Evolutionary conservation across 2,888 invertebrate genomes (phyloP).

Genomic region (Pandemis corylana): DNA sequence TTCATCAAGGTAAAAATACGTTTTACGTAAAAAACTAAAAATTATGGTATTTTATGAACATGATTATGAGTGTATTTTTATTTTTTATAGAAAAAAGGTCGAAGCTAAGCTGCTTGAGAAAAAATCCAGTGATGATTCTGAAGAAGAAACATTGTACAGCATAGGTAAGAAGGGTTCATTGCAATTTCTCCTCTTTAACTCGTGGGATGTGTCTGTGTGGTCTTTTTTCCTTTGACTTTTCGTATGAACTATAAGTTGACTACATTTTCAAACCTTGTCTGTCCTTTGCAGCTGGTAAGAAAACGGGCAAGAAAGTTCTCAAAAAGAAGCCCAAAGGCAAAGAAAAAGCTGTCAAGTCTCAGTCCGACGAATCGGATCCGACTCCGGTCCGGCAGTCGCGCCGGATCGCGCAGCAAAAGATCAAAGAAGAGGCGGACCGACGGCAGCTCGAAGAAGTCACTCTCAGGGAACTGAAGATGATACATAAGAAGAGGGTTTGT

Average conservation of each 20-base stretch:
- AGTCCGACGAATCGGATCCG: constrained; percentile 65
- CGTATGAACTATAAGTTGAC: neutral
- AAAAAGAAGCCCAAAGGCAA: constrained; percentile 62
- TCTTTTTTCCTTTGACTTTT: too few species aligned
- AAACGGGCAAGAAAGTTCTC: constrained; percentile 66
- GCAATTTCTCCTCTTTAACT: neutral
- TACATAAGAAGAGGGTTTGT: constrained; percentile 82
- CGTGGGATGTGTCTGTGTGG: too few species aligned
- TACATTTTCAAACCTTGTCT: neutral
- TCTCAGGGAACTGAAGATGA: constrained; percentile 87
- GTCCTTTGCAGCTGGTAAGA: constrained; percentile 68
- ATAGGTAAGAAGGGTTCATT: constrained; percentile 63
- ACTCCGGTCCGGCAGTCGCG: constrained; percentile 91
- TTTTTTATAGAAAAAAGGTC: constrained; percentile 78
- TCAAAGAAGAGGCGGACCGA: constrained; percentile 93
- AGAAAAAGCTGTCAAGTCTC: constrained; percentile 50
- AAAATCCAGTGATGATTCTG: constrained; percentile 82
- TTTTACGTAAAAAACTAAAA: neutral
- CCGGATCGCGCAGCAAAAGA: constrained; percentile 94
- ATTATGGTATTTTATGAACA: neutral
- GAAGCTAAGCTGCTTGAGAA: constrained; percentile 83
- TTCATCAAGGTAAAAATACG: constrained; percentile 65
- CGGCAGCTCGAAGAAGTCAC: constrained; percentile 91
- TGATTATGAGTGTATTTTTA: neutral
- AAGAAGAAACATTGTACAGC: constrained; percentile 78